A percentile compares a stretch with the other conserved stretches of the same genome.
phyloP scores from a whole-genome alignment of 1,140 invertebrate genomes.

The Leptinotarsa defecta region DNA sequence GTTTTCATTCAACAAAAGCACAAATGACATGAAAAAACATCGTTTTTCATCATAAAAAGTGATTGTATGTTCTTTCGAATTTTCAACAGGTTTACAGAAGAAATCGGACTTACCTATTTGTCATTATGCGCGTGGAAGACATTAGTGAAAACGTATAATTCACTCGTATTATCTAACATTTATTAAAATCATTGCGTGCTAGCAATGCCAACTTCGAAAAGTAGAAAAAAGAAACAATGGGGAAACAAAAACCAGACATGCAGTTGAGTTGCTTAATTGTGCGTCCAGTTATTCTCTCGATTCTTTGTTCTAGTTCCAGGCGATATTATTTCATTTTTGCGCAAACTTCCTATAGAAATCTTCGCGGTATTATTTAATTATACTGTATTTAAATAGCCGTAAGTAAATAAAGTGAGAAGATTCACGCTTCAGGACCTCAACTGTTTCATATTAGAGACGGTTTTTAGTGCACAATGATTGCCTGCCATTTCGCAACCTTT shows the following conservation, averaged over 20 bases:
- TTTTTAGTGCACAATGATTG: neutral
- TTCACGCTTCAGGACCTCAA: neutral
- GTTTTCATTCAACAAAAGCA: no score
- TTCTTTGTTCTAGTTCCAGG: slow-evolving; percentile 1
- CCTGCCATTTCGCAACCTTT: neutral
- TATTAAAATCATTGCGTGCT: neutral
- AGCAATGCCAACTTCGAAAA: neutral
- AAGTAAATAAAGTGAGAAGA: slow-evolving; percentile 6
- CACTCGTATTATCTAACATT: neutral
- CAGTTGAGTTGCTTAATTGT: slow-evolving; percentile 6
- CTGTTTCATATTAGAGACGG: neutral
- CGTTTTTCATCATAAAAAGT: no score
- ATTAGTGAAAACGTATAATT: neutral
- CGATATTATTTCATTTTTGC: slow-evolving; percentile 6
- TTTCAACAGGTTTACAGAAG: no score
- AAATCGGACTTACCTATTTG: no score
- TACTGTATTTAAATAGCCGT: neutral
- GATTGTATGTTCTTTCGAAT: no score
- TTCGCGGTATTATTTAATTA: neutral
- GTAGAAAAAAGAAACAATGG: neutral
- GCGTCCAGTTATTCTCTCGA: neutral
- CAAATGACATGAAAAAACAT: no score
- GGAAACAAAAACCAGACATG: neutral
- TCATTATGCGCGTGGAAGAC: neutral
- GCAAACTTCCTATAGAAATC: neutral